Evolutionary conservation across 2,797 vertebrate species (phyloP), one percentile per base, ranked within the genome.

Genomic region (Otolemur crassicaudatus): DNA sequence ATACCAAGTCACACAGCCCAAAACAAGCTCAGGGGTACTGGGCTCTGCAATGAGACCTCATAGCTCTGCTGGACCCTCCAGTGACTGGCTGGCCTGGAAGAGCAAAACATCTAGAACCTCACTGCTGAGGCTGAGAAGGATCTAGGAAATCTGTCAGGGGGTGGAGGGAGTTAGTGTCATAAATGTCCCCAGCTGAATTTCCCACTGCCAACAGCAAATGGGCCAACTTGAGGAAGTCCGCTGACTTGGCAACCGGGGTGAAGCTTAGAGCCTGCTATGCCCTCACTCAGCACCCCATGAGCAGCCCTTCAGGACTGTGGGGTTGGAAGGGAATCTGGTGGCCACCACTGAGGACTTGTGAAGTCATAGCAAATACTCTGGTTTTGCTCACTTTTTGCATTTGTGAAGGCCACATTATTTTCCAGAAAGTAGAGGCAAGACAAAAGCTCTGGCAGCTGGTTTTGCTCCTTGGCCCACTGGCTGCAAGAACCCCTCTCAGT

Each of bases 41-140:
- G 46, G 31, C 10, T 91, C 75, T 46, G 13, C 80, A 72, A 87
- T 63, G 87, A 89, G 91, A 53, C 46, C 70, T 79, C 58, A 46
- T 7, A 17, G 94, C 56, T 82, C 49, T 53, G 53, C 43, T 60
- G 83, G 63, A 85, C 43, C 53, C 43, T 17, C 58, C 70, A 76
- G 76, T 34, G 61, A 83, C 85, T 65, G 77, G 72, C 76, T 63
- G 85, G 37, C 63, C 82, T 60, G 17, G 31, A 63, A 70, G 56
- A 61, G 46, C 23, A n/a, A 25, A 61, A 70, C 37, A 46, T 22
- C 29, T 9, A 13, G 23, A 83, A 25, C 40, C 72, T 79, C 34
- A 65, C 29, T n/a, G 72, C 29, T n/a, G 29, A 93, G 53, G 37
- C 76, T 77, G 61, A 90, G 49, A 70, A 63, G 46, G 9, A 22